A percentile compares a stretch with the other conserved stretches of the same genome.
Evolutionary conservation across 1,140 invertebrate species (phyloP).

Genomic region (Sinella curviseta): DNA sequence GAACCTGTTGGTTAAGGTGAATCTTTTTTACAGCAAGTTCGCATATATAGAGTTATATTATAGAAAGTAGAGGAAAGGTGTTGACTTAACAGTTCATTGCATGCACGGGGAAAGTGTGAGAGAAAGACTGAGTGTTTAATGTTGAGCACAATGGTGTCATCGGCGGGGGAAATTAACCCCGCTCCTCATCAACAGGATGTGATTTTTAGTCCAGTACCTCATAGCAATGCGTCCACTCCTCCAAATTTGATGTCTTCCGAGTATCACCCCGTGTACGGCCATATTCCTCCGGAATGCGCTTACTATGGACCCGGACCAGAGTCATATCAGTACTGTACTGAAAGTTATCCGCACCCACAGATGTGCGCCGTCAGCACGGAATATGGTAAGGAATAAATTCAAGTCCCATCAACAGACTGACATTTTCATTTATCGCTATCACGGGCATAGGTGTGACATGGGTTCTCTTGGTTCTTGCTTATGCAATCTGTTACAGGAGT

Average conservation of each 20-base stretch:
- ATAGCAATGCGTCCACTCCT: constrained; percentile 39
- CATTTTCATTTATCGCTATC: no score
- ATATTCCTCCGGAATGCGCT: constrained; percentile 42
- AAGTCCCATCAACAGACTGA: not conserved
- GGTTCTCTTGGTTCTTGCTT: no score
- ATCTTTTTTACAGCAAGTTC: no score
- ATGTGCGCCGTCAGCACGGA: constrained; percentile 48
- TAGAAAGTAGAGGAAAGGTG: not conserved
- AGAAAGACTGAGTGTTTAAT: constrained; percentile 33
- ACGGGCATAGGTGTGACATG: no score
- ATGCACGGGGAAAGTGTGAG: not conserved
- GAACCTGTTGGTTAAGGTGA: constrained; percentile 1
- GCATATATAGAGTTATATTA: not conserved
- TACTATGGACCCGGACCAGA: constrained; percentile 43
- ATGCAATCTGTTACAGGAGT: no score
- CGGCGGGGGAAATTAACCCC: constrained; percentile 45
- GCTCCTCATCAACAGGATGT: constrained; percentile 43
- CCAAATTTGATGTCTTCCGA: constrained; percentile 46
- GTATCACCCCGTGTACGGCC: constrained; percentile 46
- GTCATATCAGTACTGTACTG: constrained; percentile 43
- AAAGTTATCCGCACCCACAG: constrained; percentile 44
- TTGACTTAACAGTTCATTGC: not conserved
- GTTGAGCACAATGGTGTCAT: constrained; percentile 48
- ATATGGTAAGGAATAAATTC: constrained; percentile 49
- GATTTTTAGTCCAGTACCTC: constrained; percentile 47